phyloP scores from a whole-genome alignment of 1,140 invertebrate genomes.

The Anadara kagoshimensis region DNA sequence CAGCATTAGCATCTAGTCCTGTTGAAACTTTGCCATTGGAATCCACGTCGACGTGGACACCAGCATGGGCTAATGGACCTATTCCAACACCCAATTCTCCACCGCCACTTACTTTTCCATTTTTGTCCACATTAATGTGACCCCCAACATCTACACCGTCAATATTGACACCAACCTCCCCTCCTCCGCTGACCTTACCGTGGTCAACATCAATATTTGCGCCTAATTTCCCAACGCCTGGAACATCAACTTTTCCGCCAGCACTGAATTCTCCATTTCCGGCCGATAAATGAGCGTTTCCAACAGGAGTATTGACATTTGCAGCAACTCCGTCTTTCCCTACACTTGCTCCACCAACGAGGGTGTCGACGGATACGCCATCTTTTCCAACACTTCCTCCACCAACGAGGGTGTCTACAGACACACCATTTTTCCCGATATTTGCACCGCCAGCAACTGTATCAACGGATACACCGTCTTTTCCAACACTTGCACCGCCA shows the following conservation, averaged over 20 bases:
- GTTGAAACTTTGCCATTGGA: slow-evolving; percentile 18
- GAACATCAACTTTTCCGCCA: slow-evolving; percentile 7
- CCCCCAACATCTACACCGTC: slow-evolving; percentile 16
- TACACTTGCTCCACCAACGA: neutral
- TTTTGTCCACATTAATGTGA: slow-evolving; percentile 25
- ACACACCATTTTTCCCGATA: slow-evolving; percentile 9
- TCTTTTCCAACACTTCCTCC: slow-evolving; percentile 9
- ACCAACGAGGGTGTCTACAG: slow-evolving; percentile 16
- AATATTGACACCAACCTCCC: slow-evolving; percentile 8
- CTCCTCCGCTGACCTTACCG: slow-evolving; percentile 15
- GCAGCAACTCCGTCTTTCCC: neutral
- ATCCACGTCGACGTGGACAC: slow-evolving; percentile 21
- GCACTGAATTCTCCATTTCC: neutral
- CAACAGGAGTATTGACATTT: slow-evolving; percentile 1
- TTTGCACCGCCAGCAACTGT: slow-evolving; percentile 6
- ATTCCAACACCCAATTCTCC: slow-evolving; percentile 12
- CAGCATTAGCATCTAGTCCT: slow-evolving; percentile 10
- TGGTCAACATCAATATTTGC: slow-evolving; percentile 13
- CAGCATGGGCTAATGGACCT: slow-evolving; percentile 9
- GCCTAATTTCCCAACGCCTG: neutral
- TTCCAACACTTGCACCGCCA: slow-evolving; percentile 10
- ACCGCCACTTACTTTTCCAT: slow-evolving; percentile 19
- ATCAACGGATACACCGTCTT: slow-evolving; percentile 11
- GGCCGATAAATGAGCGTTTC: neutral
- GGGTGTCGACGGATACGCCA: slow-evolving; percentile 11